Evolutionary conservation across 1,140 invertebrate genomes (phyloP).

Genomic region (Atta cephalotes): DNA sequence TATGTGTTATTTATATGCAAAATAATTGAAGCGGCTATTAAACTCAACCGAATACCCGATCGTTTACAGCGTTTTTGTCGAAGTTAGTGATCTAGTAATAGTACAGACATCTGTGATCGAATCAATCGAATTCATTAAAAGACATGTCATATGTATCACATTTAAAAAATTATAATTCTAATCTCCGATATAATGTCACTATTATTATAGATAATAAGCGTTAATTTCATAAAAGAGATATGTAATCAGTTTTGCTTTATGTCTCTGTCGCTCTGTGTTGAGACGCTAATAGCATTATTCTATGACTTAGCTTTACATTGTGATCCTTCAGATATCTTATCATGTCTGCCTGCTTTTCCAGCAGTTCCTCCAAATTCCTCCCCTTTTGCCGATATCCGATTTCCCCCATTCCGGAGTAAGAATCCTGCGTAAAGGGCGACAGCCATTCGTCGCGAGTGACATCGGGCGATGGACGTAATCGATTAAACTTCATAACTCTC

Average conservation of each 20-base stretch:
- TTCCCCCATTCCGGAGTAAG: conserved; percentile 85
- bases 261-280: conserved; percentile 69
- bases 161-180: not conserved
- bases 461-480: conserved; percentile 86
- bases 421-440: conserved; percentile 84
- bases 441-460: conserved; percentile 88
- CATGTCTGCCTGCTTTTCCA: conserved; percentile 89
- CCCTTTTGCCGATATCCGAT: conserved; percentile 87
- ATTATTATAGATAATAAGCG: not conserved
- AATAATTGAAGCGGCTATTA: too few species aligned
- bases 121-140: not conserved
- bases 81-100: too few species aligned
- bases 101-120: not conserved
- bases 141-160: not conserved
- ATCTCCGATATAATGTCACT: not conserved
- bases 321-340: conserved; percentile 86
- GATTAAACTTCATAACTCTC: conserved; percentile 88
- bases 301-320: conserved; percentile 84
- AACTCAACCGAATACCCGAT: too few species aligned
- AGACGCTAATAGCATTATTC: conserved; percentile 83
- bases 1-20: too few species aligned
- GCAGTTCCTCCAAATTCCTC: conserved; percentile 87
- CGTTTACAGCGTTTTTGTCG: too few species aligned
- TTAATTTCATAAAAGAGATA: not conserved
- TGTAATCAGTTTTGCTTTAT: conserved; percentile 21